Conservation (phyloP, 2,113 vertebrate genomes). For the Chionomys nivalis region DNA sequence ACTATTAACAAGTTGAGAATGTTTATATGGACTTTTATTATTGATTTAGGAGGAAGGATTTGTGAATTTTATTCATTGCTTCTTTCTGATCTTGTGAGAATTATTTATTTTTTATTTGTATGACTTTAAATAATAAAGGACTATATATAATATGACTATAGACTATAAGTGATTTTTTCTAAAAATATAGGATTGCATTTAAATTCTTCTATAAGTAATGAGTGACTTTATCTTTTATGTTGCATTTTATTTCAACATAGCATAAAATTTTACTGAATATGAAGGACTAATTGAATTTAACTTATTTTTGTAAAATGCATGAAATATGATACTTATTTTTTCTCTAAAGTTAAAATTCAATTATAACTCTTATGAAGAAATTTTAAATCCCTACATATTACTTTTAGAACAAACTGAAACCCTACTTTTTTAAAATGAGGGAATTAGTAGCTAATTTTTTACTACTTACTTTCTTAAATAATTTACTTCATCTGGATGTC, state of each 20-base stretch:
- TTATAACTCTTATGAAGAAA: background rate
- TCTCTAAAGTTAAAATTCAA: slow-evolving; percentile 6
- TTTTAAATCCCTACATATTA: background rate
- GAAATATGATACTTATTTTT: background rate
- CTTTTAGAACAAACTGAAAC: background rate
- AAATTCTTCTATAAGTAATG: background rate
- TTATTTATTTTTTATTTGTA: background rate
- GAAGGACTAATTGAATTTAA: background rate
- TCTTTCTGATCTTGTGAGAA: background rate
- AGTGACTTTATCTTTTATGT: background rate
- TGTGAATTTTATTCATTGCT: background rate
- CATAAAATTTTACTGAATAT: background rate
- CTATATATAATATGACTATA: background rate
- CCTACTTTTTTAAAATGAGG: background rate
- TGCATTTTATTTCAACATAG: background rate
- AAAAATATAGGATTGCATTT: background rate
- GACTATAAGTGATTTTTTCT: background rate
- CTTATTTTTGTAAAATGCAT: slow-evolving; percentile 3
- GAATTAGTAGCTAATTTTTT: background rate
- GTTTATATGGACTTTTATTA: background rate
- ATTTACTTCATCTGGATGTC: background rate
- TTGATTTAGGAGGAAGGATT: background rate
- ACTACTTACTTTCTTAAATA: background rate
- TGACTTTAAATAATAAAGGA: background rate
- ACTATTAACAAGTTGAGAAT: background rate